Percentiles rank a stretch among this genome's conserved stretches.
These are phyloP conservation scores for Vulpes vulpes DNA, from an alignment of 2,113 vertebrate genomes.

Conservation along the genomic window DNA sequence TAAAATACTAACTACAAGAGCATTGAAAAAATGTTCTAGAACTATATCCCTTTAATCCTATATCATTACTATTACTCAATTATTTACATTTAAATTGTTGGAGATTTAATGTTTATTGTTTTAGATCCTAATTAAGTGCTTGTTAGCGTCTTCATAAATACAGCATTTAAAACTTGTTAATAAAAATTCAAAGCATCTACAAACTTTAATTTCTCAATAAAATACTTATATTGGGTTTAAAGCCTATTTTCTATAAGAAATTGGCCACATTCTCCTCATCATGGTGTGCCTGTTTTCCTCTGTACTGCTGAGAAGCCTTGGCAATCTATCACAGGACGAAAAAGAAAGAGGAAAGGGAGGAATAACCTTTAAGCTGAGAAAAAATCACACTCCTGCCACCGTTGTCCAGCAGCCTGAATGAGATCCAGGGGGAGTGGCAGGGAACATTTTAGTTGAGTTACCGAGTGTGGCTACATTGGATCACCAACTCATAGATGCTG, in stretches of 20 bases:
- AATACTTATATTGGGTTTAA: neutral
- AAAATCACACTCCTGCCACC: neutral
- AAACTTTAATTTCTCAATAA: neutral
- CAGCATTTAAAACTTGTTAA: neutral
- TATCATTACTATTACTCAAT: neutral
- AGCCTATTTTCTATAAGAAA: neutral
- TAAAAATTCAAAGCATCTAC: conserved; percentile 25
- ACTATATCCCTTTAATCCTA: neutral
- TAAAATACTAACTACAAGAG: conserved; percentile 8
- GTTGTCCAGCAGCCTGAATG: neutral
- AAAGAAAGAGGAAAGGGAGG: neutral
- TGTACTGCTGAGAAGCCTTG: neutral
- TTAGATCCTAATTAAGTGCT: neutral
- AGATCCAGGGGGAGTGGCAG: neutral
- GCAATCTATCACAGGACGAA: neutral
- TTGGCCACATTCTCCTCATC: neutral
- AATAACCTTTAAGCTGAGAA: neutral
- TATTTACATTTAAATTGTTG: neutral
- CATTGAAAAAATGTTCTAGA: conserved; percentile 35
- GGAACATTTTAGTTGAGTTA: neutral
- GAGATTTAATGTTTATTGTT: neutral
- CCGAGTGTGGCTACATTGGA: neutral
- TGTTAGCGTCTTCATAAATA: conserved; percentile 34
- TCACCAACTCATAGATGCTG: neutral
- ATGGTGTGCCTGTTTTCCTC: neutral